Conservation (phyloP, 1,140 invertebrate species). For the Polypedilum vanderplanki region DNA sequence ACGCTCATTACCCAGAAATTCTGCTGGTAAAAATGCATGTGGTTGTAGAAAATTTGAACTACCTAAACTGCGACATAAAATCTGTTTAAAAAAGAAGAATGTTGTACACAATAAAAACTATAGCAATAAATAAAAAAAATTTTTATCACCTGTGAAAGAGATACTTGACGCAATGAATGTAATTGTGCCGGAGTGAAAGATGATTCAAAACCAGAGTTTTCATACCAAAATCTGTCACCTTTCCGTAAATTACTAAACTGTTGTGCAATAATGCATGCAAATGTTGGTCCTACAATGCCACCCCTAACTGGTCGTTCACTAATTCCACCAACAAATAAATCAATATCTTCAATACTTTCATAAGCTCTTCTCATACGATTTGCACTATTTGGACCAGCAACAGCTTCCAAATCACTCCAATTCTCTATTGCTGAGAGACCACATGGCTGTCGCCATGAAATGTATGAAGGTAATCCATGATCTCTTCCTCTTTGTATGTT, state of each 20-base stretch:
- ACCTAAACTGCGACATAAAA: conserved; percentile 34
- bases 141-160: conserved; percentile 61
- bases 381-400: conserved; percentile 59
- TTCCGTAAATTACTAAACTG: conserved; percentile 81
- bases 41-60: conserved; percentile 39
- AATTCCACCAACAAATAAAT: conserved; percentile 84
- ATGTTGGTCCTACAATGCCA: conserved; percentile 87
- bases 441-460: conserved; percentile 72
- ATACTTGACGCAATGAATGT: conserved; percentile 71
- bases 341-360: conserved; percentile 74
- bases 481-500: conserved; percentile 86
- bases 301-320: conserved; percentile 72
- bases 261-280: conserved; percentile 91
- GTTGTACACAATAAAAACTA: too few relatives aligned
- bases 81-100: background rate
- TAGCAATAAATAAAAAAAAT: too few relatives aligned
- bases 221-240: conserved; percentile 91
- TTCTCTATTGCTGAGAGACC: conserved; percentile 60
- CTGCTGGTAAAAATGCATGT: conserved; percentile 40
- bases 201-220: conserved; percentile 64
- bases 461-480: conserved; percentile 80
- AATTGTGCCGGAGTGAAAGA: conserved; percentile 79
- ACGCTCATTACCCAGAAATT: conserved; percentile 40
- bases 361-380: conserved; percentile 60
- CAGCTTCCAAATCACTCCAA: conserved; percentile 68